Conservation (phyloP, 1,140 invertebrate species). For the Radopholus similis region DNA sequence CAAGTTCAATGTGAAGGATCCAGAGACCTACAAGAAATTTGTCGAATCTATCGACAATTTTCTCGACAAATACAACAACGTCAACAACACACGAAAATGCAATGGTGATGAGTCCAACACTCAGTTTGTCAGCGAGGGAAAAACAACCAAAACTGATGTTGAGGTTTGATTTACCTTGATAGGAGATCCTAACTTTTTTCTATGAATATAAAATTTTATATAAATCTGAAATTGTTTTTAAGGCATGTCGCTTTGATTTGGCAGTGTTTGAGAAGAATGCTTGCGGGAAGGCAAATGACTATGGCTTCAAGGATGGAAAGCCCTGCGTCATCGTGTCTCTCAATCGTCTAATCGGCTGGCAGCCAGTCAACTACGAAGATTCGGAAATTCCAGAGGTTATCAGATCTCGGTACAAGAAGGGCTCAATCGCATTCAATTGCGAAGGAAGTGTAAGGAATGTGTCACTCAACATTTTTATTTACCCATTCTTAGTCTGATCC, state of each 20-base stretch:
- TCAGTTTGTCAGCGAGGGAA: conserved; percentile 42
- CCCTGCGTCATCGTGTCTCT: conserved; percentile 55
- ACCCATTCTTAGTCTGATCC: conserved; percentile 35
- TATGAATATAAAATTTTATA: not conserved
- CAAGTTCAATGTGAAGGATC: conserved; percentile 49
- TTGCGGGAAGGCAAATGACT: conserved; percentile 40
- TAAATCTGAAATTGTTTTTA: conserved; percentile 12
- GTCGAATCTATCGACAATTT: conserved; percentile 42
- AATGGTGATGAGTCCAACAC: conserved; percentile 29
- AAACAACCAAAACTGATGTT: conserved; percentile 21
- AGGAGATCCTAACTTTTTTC: too few relatives aligned
- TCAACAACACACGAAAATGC: conserved; percentile 45
- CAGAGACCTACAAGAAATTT: conserved; percentile 43
- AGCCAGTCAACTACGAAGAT: conserved; percentile 40
- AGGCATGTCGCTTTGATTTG: conserved; percentile 51
- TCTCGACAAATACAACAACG: conserved; percentile 47
- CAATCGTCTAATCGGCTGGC: conserved; percentile 59
- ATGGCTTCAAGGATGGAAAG: conserved; percentile 52
- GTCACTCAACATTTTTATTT: conserved; percentile 8
- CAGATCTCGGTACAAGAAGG: conserved; percentile 47
- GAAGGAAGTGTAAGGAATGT: conserved; percentile 50
- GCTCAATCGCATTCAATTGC: conserved; percentile 51
- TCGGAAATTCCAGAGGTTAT: conserved; percentile 44
- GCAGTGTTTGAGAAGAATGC: conserved; percentile 36
- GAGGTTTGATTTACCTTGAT: conserved; percentile 14